phyloP scores from a whole-genome alignment of 2,888 invertebrate species.

The Ectobius pallidus region DNA sequence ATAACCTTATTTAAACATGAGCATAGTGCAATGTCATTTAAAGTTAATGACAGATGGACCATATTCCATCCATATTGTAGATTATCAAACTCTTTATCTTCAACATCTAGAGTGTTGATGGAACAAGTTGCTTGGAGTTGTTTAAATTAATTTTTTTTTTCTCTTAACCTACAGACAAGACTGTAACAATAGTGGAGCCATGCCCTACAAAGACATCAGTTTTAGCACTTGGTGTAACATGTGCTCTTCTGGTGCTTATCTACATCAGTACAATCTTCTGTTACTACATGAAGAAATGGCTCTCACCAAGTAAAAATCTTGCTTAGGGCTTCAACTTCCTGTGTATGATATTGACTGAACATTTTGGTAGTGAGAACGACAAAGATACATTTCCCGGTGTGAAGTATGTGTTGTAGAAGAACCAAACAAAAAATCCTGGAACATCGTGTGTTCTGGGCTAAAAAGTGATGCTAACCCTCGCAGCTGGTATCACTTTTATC shows the following conservation, averaged over 20 bases:
- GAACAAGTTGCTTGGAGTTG: too few relatives aligned
- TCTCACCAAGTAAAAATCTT: slow-evolving; percentile 83
- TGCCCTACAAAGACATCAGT: slow-evolving; percentile 92
- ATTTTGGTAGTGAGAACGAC: not conserved
- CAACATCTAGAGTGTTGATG: too few relatives aligned
- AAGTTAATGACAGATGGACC: too few relatives aligned
- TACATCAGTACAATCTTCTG: slow-evolving; percentile 92
- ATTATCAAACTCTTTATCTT: too few relatives aligned
- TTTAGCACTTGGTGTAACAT: slow-evolving; percentile 88
- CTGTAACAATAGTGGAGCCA: slow-evolving; percentile 87
- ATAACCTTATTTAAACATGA: too few relatives aligned
- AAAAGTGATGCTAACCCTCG: too few relatives aligned
- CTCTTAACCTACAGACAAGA: slow-evolving; percentile 85
- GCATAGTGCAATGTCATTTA: too few relatives aligned
- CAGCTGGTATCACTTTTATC: too few relatives aligned
- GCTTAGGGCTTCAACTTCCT: slow-evolving; percentile 55
- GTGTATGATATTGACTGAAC: not conserved
- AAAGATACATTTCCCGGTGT: slow-evolving; percentile 2
- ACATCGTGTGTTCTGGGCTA: too few relatives aligned
- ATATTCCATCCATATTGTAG: too few relatives aligned
- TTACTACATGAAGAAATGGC: slow-evolving; percentile 93
- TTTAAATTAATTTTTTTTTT: too few relatives aligned
- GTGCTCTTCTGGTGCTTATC: slow-evolving; percentile 84
- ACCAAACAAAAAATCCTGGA: not conserved
- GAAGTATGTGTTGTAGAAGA: not conserved